A percentile compares a stretch with the other conserved stretches of the same genome.
Conservation (phyloP, 1,140 invertebrate genomes). For the Drosophila sproati region DNA sequence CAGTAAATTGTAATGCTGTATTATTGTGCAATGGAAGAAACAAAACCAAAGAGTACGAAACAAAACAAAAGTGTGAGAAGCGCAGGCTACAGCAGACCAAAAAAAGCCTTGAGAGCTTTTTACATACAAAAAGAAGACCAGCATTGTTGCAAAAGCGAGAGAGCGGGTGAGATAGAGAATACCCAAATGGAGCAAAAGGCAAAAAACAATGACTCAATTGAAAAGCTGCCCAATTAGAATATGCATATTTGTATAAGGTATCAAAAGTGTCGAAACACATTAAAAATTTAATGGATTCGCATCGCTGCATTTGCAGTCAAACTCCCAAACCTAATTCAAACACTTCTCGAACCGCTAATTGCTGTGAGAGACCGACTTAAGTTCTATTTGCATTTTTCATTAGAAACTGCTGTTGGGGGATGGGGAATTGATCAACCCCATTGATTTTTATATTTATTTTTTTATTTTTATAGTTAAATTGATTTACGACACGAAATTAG, state of each 20-base stretch:
- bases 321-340: slow-evolving; percentile 21
- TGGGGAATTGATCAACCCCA: slow-evolving; percentile 59
- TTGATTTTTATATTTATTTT: slow-evolving; percentile 14
- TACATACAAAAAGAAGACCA: background rate
- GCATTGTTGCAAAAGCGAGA: background rate
- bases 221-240: slow-evolving; percentile 3
- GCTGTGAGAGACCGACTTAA: slow-evolving; percentile 56
- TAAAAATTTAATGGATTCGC: slow-evolving; percentile 7
- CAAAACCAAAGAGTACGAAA: slow-evolving; percentile 7
- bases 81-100: background rate
- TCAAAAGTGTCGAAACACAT: background rate
- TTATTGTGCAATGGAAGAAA: slow-evolving; percentile 32
- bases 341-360: slow-evolving; percentile 61
- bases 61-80: slow-evolving; percentile 15
- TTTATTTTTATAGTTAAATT: slow-evolving; percentile 69
- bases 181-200: background rate
- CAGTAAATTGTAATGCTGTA: slow-evolving; percentile 22
- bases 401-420: slow-evolving; percentile 32
- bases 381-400: slow-evolving; percentile 59
- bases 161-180: too few species aligned
- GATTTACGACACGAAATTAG: slow-evolving; percentile 78
- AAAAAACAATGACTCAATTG: slow-evolving; percentile 17
- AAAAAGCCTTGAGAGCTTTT: slow-evolving; percentile 33
- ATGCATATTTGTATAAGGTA: too few species aligned
- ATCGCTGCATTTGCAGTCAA: slow-evolving; percentile 12